Conservation (phyloP, 2,888 invertebrate species). For the Augochlorella aurata region DNA sequence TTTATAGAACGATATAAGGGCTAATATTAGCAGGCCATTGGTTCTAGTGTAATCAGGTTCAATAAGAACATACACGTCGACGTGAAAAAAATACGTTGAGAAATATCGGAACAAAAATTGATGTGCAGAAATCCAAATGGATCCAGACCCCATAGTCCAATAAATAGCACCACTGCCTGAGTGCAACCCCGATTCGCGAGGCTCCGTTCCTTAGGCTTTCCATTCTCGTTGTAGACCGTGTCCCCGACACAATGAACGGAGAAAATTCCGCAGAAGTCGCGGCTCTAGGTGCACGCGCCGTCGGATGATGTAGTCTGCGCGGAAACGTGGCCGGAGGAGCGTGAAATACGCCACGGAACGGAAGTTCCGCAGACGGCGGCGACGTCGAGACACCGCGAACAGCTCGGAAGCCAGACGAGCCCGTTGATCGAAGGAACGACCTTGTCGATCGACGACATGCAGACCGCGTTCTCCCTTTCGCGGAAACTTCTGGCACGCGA, state of each 20-base stretch:
- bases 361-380: slow-evolving; percentile 73
- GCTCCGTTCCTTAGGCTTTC: not conserved
- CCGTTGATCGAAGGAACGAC: slow-evolving; percentile 71
- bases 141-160: too few species aligned
- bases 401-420: slow-evolving; percentile 74
- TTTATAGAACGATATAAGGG: too few species aligned
- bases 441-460: slow-evolving; percentile 76
- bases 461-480: slow-evolving; percentile 76
- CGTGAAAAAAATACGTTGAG: too few species aligned
- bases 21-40: too few species aligned
- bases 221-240: not conserved
- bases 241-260: not conserved
- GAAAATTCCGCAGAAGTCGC: slow-evolving; percentile 24
- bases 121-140: too few species aligned
- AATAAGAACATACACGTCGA: too few species aligned
- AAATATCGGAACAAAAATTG: too few species aligned
- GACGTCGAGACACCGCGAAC: slow-evolving; percentile 59
- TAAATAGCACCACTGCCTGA: not conserved
- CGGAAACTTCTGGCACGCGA: slow-evolving; percentile 72
- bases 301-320: slow-evolving; percentile 48
- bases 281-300: slow-evolving; percentile 19
- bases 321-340: slow-evolving; percentile 70
- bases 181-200: not conserved
- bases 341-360: slow-evolving; percentile 71
- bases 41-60: too few species aligned